Evolutionary conservation across 2,113 vertebrate species (phyloP).

Genomic region (Neogale vison): DNA sequence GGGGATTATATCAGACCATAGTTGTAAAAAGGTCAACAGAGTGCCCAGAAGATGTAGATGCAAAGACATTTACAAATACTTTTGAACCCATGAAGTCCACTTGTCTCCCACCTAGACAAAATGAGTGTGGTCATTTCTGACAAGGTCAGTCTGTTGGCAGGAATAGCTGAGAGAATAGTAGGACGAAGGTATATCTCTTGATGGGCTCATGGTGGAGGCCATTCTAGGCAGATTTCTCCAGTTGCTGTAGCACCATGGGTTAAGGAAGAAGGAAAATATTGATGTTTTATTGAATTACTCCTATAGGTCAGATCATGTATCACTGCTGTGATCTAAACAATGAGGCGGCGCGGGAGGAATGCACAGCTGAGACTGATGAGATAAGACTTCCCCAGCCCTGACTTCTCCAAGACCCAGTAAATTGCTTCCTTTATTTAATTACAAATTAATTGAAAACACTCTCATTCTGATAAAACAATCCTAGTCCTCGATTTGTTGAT

Average conservation of each 20-base stretch:
- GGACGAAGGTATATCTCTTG: background rate
- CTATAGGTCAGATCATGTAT: slow-evolving; percentile 85
- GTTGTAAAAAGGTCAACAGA: background rate
- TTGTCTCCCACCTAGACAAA: background rate
- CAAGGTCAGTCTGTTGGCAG: background rate
- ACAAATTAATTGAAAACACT: slow-evolving; percentile 91
- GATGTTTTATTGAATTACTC: slow-evolving; percentile 88
- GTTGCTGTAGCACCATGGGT: slow-evolving; percentile 78
- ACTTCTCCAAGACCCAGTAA: slow-evolving; percentile 83
- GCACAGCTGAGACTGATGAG: slow-evolving; percentile 86
- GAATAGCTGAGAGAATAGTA: background rate
- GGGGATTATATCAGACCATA: background rate
- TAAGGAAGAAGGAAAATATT: slow-evolving; percentile 89
- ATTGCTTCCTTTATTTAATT: slow-evolving; percentile 91
- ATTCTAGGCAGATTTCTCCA: slow-evolving; percentile 74
- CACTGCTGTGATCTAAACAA: slow-evolving; percentile 86
- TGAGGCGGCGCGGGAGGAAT: slow-evolving; percentile 86
- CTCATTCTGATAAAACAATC: slow-evolving; percentile 81
- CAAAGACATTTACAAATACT: background rate
- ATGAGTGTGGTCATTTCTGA: background rate
- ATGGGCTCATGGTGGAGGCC: slow-evolving; percentile 48
- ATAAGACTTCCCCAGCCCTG: slow-evolving; percentile 85
- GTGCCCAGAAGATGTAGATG: background rate
- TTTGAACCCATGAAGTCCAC: background rate
- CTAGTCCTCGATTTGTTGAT: slow-evolving; percentile 85